Conservation (phyloP, 2,888 invertebrate genomes). For the Lasioglossum malachurum region DNA sequence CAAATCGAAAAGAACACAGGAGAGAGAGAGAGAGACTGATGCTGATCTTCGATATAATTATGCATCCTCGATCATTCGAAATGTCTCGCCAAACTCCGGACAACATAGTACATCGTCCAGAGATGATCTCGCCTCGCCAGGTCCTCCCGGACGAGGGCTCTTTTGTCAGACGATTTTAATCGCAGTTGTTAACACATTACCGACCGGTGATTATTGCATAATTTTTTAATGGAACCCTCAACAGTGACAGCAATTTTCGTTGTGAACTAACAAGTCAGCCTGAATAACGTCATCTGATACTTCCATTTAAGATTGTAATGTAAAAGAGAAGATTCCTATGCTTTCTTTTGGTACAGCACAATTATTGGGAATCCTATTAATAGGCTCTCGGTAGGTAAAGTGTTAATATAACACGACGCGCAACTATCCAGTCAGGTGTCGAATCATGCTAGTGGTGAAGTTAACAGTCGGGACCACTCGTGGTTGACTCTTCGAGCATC, state of each 20-base stretch:
- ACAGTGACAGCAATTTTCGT: too few relatives aligned
- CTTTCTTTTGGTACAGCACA: too few relatives aligned
- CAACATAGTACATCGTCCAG: not conserved
- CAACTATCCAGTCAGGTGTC: not conserved
- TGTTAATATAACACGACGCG: not conserved
- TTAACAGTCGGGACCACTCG: not conserved
- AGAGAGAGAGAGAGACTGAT: not conserved
- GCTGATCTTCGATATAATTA: not conserved
- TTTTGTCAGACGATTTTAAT: not conserved
- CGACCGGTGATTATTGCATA: too few relatives aligned
- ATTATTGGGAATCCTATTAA: too few relatives aligned
- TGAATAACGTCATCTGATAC: too few relatives aligned
- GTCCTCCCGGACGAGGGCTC: not conserved
- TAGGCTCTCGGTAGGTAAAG: too few relatives aligned
- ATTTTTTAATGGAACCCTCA: too few relatives aligned
- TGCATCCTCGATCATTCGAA: not conserved
- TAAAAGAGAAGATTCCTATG: too few relatives aligned
- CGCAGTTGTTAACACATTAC: not conserved
- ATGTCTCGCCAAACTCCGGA: not conserved
- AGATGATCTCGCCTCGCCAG: not conserved
- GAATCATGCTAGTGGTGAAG: not conserved
- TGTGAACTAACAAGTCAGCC: too few relatives aligned
- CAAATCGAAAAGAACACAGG: not conserved
- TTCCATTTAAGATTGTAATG: too few relatives aligned
- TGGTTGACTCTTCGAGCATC: not conserved